Base-by-base conservation (phyloP, 2,113 vertebrate species). In the Lepus timidus region DNA sequence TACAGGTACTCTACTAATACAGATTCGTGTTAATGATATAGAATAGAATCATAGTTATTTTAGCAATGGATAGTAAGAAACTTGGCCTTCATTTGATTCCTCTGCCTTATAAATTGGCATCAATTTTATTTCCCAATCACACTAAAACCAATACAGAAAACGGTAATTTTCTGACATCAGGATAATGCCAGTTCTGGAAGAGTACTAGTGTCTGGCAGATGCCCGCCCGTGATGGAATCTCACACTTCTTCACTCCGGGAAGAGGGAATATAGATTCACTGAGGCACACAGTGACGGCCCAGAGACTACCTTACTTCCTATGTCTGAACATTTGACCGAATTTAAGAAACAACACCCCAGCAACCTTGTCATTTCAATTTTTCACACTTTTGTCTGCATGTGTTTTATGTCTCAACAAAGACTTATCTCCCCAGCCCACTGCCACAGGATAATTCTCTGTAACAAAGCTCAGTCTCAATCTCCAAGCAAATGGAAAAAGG, bases 371-470 rank as follows among this genome's bases (percentile, higher is more conserved):
- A 88, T 96, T 96, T 95, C 91, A 91, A 90, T 93, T 96, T 96
- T 44, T 96, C 93, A 97, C 96, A 91, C 90, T 97, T 97, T 89
- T 61, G 67, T 61, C 92, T 95, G 31, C 61, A 19, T 85, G 91
- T 98, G 83, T 96, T 98, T 95, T 97, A 93, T 95, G 92, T 64
- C 95, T 96, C 94, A 94, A 94, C 31, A 96, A 91, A 95, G 68
- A 95, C 93, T 98, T 95, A 96, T 95, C 97, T 97, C 91, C 96
- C 88, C 96, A 96, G 91, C 96, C 96, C 97, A 85, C 0, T 36
- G 91, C 96, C 93, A 96, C 91, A 94, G 95, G 91, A 87, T 94
- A 97, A 97, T 97, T 95, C 87, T 14, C 94, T 97, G 79, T 96
- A 96, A 97, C 96, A 98, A 97, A 91, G 89, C 83, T 91, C 91